phyloP scores from a whole-genome alignment of 2,113 vertebrate species.

The Burhinus bistriatus region DNA sequence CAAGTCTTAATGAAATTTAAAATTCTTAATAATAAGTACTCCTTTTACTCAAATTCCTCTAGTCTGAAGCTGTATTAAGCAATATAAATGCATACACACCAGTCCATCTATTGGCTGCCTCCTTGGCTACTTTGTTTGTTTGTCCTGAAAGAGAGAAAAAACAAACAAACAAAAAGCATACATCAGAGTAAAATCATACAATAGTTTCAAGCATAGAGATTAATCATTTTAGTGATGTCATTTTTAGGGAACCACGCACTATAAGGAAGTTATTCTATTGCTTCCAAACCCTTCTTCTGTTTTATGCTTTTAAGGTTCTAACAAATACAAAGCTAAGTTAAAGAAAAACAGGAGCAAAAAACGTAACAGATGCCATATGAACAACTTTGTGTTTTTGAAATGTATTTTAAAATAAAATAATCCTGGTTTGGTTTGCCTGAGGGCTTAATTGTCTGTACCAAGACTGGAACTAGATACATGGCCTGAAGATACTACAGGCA shows the following conservation, averaged over 20 bases:
- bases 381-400: neutral
- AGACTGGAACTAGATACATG: neutral
- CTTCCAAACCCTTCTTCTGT: neutral
- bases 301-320: neutral
- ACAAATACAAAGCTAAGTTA: neutral
- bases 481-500: neutral
- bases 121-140: constrained; percentile 86
- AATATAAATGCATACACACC: constrained; percentile 75
- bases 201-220: neutral
- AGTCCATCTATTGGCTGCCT: constrained; percentile 95
- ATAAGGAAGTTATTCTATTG: neutral
- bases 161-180: neutral
- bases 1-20: neutral
- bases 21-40: neutral
- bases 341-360: neutral
- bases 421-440: neutral
- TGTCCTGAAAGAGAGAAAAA: constrained; percentile 78
- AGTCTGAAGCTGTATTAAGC: neutral
- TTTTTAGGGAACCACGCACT: neutral
- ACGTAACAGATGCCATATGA: neutral
- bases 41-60: neutral
- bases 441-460: neutral
- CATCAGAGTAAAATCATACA: neutral
- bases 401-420: neutral
- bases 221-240: neutral